These are phyloP conservation scores for Acromyrmex charruanus DNA, from an alignment of 1,140 invertebrate genomes.

Conservation along the genomic window DNA sequence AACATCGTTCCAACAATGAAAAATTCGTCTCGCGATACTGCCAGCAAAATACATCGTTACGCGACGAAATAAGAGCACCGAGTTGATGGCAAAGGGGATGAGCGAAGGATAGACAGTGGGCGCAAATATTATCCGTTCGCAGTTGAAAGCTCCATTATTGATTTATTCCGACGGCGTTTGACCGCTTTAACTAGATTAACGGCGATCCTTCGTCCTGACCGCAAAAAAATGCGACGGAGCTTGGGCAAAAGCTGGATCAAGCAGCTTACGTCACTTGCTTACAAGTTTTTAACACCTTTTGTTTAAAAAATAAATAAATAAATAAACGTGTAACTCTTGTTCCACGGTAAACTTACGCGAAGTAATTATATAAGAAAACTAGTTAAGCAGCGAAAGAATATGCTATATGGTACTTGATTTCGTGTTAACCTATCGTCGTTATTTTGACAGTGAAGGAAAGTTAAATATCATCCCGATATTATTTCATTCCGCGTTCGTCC, in stretches of 20 bases:
- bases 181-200: constrained; percentile 71
- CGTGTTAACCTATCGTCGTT: constrained; percentile 2
- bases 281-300: constrained; percentile 15
- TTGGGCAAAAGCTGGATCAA: neutral
- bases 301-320: constrained; percentile 11
- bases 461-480: constrained; percentile 71
- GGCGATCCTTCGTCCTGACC: constrained; percentile 41
- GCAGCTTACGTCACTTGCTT: constrained; percentile 41
- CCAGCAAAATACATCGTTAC: constrained; percentile 31
- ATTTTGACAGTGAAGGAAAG: constrained; percentile 48
- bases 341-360: neutral
- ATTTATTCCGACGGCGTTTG: constrained; percentile 71
- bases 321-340: constrained; percentile 30
- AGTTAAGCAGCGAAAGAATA: constrained; percentile 20
- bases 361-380: neutral
- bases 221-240: constrained; percentile 30
- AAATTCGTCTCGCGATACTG: constrained; percentile 31
- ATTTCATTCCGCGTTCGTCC: constrained; percentile 43
- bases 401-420: neutral
- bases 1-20: neutral
- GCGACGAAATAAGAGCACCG: constrained; percentile 26
- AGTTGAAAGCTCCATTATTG: constrained; percentile 65
- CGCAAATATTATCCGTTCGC: constrained; percentile 64
- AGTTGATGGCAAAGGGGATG: neutral
- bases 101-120: constrained; percentile 5